Percentiles rank a stretch among this genome's conserved stretches.
Evolutionary conservation across 2,113 vertebrate species (phyloP).

Genomic region (Excalfactoria chinensis): DNA sequence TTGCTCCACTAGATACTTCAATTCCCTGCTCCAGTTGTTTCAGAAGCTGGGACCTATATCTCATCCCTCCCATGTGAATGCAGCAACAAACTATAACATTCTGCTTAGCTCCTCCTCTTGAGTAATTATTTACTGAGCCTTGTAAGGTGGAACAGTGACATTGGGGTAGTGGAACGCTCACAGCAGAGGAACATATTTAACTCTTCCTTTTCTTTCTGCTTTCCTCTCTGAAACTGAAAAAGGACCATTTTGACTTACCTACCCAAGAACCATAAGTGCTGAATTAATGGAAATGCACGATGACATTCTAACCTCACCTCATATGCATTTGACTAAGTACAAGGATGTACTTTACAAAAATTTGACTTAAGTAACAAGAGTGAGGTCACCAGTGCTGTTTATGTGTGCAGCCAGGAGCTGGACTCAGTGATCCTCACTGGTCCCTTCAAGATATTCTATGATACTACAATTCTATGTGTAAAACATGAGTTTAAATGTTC

Average conservation of each 20-base stretch:
- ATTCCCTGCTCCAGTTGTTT: constrained; percentile 60
- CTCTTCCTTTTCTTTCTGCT: not conserved
- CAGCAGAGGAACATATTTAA: not conserved
- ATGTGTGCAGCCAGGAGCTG: too few species aligned
- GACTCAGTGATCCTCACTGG: too few species aligned
- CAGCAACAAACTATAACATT: not conserved
- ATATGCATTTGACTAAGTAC: not conserved
- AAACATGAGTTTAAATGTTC: not conserved
- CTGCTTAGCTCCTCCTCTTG: not conserved
- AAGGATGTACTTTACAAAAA: not conserved
- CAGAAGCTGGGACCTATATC: not conserved
- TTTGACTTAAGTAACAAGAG: fast-evolving
- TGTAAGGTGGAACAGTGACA: not conserved
- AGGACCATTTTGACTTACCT: not conserved
- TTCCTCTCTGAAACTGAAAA: not conserved
- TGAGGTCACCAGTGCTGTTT: not conserved
- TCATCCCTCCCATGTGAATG: not conserved
- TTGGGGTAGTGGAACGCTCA: not conserved
- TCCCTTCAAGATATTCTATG: too few species aligned
- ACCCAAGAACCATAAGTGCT: not conserved
- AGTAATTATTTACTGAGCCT: not conserved
- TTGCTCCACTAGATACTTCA: constrained; percentile 43
- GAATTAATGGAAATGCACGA: not conserved
- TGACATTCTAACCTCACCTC: fast-evolving
- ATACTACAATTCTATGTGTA: not conserved